phyloP scores from a whole-genome alignment of 2,113 vertebrate genomes.

The Gambusia affinis region DNA sequence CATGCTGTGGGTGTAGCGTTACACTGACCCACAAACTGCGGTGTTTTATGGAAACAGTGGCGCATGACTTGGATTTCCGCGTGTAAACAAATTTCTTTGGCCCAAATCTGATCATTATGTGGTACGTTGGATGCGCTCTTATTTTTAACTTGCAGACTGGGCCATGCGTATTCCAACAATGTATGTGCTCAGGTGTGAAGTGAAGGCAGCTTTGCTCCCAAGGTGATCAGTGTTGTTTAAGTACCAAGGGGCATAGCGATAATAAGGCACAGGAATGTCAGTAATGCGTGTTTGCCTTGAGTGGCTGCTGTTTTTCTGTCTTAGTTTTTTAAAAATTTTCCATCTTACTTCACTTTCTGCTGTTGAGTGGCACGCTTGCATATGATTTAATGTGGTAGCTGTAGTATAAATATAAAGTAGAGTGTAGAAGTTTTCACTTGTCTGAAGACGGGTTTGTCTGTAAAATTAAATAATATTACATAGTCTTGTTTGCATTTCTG shows the following conservation, averaged over 20 bases:
- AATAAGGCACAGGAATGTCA: constrained; percentile 67
- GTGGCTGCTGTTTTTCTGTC: constrained; percentile 27
- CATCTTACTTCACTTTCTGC: not conserved
- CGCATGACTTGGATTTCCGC: not conserved
- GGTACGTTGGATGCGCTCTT: not conserved
- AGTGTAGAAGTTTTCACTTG: not conserved
- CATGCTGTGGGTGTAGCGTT: constrained; percentile 54
- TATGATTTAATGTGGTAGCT: too few species aligned
- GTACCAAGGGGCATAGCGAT: constrained; percentile 64
- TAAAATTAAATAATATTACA: not conserved
- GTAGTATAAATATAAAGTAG: not conserved
- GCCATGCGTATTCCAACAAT: not conserved
- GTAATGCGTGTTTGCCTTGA: constrained; percentile 43
- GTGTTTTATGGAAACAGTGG: not conserved
- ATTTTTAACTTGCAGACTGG: not conserved
- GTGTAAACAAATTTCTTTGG: not conserved
- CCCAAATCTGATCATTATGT: not conserved
- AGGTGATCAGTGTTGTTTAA: constrained; percentile 60
- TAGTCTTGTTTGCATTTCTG: not conserved
- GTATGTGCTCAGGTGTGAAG: constrained; percentile 47
- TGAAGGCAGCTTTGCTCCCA: constrained; percentile 36
- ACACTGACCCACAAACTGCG: constrained; percentile 30
- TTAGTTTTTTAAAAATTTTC: constrained; percentile 15
- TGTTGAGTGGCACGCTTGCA: not conserved
- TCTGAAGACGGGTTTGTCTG: not conserved